phyloP scores from a whole-genome alignment of 1,140 invertebrate species.

The Hesperophylax magnus region DNA sequence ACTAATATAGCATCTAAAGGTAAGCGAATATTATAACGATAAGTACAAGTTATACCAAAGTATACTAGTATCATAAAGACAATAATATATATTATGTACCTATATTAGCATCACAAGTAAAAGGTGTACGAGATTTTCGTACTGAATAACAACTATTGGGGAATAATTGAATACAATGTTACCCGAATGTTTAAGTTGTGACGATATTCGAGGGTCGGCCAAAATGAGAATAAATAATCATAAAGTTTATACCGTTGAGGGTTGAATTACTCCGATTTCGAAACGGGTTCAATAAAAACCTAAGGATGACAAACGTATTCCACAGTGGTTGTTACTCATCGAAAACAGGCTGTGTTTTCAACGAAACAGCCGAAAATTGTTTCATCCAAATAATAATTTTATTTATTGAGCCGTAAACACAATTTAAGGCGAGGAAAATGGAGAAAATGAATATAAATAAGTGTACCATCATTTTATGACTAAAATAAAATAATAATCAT shows the following conservation, averaged over 20 bases:
- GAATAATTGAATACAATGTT: constrained; percentile 7
- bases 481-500: too few relatives aligned
- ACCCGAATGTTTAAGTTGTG: background rate
- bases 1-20: too few relatives aligned
- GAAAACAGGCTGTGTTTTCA: background rate
- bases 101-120: too few relatives aligned
- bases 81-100: too few relatives aligned
- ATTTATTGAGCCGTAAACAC: background rate
- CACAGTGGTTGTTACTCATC: background rate
- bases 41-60: too few relatives aligned
- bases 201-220: constrained; percentile 4
- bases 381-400: constrained; percentile 3
- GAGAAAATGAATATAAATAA: too few relatives aligned
- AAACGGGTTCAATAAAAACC: background rate
- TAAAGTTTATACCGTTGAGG: background rate
- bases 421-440: too few relatives aligned
- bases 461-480: too few relatives aligned
- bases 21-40: too few relatives aligned
- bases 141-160: background rate
- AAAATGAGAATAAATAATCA: background rate
- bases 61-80: too few relatives aligned
- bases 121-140: background rate
- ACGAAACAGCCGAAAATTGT: background rate
- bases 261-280: constrained; percentile 9
- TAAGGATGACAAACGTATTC: constrained; percentile 7